Evolutionary conservation across 1,140 invertebrate genomes (phyloP).

Genomic region (Trichonephila clavipes): DNA sequence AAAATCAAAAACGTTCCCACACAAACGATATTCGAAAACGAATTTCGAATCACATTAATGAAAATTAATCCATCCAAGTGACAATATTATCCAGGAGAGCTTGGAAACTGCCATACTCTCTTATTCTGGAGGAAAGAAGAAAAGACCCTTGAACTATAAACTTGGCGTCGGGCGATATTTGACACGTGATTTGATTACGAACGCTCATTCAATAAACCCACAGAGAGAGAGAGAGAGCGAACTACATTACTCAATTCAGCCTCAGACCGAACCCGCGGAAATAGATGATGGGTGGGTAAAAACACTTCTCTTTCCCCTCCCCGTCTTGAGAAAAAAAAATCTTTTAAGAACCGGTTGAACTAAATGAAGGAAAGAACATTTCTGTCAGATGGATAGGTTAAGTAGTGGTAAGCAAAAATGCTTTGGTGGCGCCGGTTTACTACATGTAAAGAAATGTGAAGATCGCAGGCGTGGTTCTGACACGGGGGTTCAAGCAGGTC

Average conservation of each 20-base stretch:
- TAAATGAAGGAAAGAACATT: constrained; percentile 34
- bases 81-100: not conserved
- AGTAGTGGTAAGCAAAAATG: constrained; percentile 10
- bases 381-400: constrained; percentile 53
- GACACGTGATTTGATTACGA: constrained; percentile 69
- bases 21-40: not conserved
- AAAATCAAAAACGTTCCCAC: not conserved
- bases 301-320: not conserved
- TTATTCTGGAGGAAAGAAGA: not conserved
- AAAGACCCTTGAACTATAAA: constrained; percentile 62
- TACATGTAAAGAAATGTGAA: constrained; percentile 4
- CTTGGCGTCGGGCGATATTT: constrained; percentile 31
- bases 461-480: constrained; percentile 34
- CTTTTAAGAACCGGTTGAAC: constrained; percentile 35
- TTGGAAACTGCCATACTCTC: not conserved
- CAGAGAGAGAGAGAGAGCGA: not conserved
- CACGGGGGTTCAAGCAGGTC: not conserved
- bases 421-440: not conserved
- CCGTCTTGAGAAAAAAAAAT: not conserved
- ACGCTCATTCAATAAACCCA: constrained; percentile 64
- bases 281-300: constrained; percentile 25
- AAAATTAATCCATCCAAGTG: constrained; percentile 11
- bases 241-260: constrained; percentile 62
- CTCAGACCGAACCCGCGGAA: constrained; percentile 29
- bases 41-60: not conserved